phyloP scores from a whole-genome alignment of 2,888 invertebrate species.

The Tolmerus cingulatus region DNA sequence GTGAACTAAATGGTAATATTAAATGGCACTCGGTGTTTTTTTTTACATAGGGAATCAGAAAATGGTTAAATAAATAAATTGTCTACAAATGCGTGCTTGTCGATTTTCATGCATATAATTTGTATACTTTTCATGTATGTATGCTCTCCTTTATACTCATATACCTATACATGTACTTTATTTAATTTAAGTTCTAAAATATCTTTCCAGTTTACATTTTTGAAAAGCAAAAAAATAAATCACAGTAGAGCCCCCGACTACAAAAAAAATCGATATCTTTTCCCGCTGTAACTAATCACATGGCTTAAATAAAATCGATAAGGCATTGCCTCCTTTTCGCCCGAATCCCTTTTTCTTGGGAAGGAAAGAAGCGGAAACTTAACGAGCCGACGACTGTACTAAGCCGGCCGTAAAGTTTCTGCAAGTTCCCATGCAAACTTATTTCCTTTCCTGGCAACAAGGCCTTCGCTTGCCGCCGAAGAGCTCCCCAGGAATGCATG shows the following conservation, averaged over 20 bases:
- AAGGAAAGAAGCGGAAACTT: neutral
- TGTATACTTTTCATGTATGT: too few relatives aligned
- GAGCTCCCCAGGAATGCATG: neutral
- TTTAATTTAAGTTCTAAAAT: neutral
- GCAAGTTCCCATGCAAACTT: constrained; percentile 9
- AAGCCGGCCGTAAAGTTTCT: constrained; percentile 2
- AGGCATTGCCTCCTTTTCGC: constrained; percentile 1
- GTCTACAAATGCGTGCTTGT: too few relatives aligned
- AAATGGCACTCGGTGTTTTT: too few relatives aligned
- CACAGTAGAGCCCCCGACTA: neutral
- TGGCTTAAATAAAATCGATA: constrained; percentile 17
- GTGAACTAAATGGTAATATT: too few relatives aligned
- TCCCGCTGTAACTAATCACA: constrained; percentile 13
- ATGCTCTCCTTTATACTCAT: too few relatives aligned
- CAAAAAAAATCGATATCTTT: neutral
- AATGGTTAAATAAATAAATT: too few relatives aligned
- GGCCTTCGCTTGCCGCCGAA: neutral
- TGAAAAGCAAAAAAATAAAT: neutral
- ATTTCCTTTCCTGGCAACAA: neutral
- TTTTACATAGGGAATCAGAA: too few relatives aligned
- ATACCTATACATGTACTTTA: too few relatives aligned
- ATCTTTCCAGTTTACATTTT: neutral
- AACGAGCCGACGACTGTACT: neutral
- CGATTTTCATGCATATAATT: too few relatives aligned
- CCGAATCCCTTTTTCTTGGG: neutral